Evolutionary conservation across 2,113 vertebrate species (phyloP).

Genomic region (Petrocephalus zakoni): DNA sequence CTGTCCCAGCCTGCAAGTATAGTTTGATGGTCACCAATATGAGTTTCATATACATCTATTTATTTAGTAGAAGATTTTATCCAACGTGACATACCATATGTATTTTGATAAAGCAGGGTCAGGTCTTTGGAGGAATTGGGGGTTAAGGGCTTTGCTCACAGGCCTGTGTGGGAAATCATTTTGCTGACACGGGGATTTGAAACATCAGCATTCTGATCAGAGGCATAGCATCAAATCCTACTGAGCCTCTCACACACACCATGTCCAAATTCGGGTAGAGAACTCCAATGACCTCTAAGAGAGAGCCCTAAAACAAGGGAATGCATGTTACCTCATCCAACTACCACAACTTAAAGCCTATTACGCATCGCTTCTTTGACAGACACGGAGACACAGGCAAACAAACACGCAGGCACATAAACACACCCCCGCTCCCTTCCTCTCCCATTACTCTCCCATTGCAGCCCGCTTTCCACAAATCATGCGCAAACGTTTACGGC

Average conservation of each 20-base stretch:
- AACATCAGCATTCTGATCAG: neutral
- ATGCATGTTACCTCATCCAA: neutral
- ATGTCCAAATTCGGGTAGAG: neutral
- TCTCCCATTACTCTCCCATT: neutral
- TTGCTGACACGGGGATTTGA: neutral
- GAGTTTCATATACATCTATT: neutral
- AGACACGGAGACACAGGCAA: neutral
- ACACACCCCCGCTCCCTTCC: neutral
- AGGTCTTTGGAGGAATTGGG: neutral
- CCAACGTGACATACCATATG: neutral
- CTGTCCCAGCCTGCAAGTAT: neutral
- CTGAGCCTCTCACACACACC: neutral
- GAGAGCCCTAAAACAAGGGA: neutral
- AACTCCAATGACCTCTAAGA: neutral
- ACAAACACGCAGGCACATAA: neutral
- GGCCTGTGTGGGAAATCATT: neutral
- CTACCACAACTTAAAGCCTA: neutral
- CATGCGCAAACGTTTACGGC: conserved; percentile 49
- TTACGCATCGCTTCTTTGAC: neutral
- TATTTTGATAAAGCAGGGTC: neutral
- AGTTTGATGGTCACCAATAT: neutral
- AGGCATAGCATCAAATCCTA: neutral
- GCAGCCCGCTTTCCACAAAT: conserved; percentile 38
- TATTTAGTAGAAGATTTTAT: neutral
- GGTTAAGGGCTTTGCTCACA: neutral